Evolutionary conservation across 2,113 vertebrate species (phyloP).

Genomic region (Actenoides hombroni): DNA sequence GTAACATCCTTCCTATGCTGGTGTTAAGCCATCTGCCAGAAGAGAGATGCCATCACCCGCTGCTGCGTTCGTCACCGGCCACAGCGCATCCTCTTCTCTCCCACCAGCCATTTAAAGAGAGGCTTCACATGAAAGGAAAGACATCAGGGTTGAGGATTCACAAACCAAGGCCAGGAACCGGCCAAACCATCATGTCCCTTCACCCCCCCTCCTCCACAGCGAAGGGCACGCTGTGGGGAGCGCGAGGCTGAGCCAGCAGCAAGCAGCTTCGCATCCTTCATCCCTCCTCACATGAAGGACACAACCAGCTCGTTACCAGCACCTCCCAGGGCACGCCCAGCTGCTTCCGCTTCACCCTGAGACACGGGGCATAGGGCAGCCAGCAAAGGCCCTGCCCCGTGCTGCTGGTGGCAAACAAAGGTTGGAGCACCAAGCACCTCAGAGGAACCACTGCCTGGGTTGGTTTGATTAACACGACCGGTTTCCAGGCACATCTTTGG

Average conservation of each 20-base stretch:
- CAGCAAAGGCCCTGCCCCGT: background rate
- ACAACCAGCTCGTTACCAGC: background rate
- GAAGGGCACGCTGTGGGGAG: accelerated
- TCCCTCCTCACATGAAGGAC: background rate
- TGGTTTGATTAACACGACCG: background rate
- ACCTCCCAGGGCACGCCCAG: background rate
- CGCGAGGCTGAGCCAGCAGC: background rate
- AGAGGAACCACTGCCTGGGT: background rate
- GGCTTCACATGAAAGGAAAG: background rate
- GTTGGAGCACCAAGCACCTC: background rate
- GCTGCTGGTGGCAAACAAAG: background rate
- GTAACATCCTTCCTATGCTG: background rate
- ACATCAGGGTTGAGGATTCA: background rate
- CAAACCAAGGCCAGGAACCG: background rate
- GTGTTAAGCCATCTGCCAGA: background rate
- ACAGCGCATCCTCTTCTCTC: background rate
- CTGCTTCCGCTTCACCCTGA: background rate
- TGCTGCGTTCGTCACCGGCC: background rate
- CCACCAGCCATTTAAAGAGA: background rate
- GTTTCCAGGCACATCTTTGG: background rate
- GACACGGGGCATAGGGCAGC: accelerated
- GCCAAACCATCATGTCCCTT: background rate
- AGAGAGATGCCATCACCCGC: background rate
- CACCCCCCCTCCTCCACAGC: background rate
- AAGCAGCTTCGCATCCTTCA: background rate